These are phyloP conservation scores for Macrochelys suwanniensis DNA, from an alignment of 2,797 vertebrate species.

Conservation along the genomic window DNA sequence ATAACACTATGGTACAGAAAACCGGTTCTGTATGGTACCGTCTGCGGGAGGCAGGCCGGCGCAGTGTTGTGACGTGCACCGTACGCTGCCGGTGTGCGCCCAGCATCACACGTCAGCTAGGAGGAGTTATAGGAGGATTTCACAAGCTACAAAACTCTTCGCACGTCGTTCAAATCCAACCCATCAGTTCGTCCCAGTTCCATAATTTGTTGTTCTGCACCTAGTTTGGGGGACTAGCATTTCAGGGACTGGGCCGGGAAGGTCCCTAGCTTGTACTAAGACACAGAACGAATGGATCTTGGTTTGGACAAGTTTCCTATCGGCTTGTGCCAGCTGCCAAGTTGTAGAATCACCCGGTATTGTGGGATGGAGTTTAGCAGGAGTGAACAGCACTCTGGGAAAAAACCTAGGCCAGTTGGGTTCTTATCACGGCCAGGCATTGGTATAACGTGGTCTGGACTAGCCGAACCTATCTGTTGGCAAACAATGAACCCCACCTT, in stretches of 20 bases:
- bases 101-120: not conserved
- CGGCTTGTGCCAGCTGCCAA: not conserved
- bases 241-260: not conserved
- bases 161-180: not conserved
- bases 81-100: too few relatives aligned
- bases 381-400: not conserved
- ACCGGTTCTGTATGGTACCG: accelerated
- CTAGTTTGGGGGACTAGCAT: not conserved
- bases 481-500: not conserved
- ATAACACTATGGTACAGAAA: not conserved
- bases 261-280: not conserved
- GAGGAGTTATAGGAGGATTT: not conserved
- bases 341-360: not conserved
- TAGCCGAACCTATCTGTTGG: not conserved
- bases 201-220: not conserved
- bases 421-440: not conserved
- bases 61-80: too few relatives aligned
- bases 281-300: not conserved
- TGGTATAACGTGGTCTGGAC: not conserved
- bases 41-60: too few relatives aligned
- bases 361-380: not conserved
- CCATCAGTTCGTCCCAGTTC: not conserved
- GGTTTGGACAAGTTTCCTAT: not conserved
- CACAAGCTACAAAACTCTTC: not conserved
- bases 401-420: not conserved